Evolutionary conservation across 1,140 invertebrate genomes (phyloP).

Genomic region (Pogonus chalceus): DNA sequence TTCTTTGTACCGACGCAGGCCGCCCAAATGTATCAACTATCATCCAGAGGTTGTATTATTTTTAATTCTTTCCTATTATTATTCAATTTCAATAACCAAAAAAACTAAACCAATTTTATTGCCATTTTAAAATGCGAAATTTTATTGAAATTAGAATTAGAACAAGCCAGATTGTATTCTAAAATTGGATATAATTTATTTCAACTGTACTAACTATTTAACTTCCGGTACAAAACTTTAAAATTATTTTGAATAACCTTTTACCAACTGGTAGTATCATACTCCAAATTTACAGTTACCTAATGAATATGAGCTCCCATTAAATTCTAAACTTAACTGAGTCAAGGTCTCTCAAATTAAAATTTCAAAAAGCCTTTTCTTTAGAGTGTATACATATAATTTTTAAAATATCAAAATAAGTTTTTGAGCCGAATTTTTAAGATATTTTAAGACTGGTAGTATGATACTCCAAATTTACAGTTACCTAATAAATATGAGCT

Average conservation of each 20-base stretch:
- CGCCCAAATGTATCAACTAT: constrained; percentile 75
- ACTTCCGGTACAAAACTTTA: no score
- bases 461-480: no score
- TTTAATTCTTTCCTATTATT: constrained; percentile 10
- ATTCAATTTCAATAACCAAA: constrained; percentile 6
- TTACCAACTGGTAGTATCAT: no score
- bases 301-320: no score
- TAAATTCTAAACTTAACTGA: no score
- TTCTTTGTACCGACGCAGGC: constrained; percentile 47
- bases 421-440: no score
- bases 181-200: neutral
- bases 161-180: neutral
- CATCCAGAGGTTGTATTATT: constrained; percentile 60
- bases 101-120: neutral
- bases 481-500: no score
- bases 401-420: neutral
- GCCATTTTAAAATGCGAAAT: constrained; percentile 1
- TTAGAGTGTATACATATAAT: neutral
- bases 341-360: no score
- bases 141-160: constrained; percentile 1
- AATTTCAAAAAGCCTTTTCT: constrained; percentile 3
- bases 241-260: no score
- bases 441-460: no score
- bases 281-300: no score
- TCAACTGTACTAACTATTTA: no score